A percentile compares a stretch with the other conserved stretches of the same genome.
phyloP scores from a whole-genome alignment of 2,888 invertebrate species.

The Hipparchia sbordonii region DNA sequence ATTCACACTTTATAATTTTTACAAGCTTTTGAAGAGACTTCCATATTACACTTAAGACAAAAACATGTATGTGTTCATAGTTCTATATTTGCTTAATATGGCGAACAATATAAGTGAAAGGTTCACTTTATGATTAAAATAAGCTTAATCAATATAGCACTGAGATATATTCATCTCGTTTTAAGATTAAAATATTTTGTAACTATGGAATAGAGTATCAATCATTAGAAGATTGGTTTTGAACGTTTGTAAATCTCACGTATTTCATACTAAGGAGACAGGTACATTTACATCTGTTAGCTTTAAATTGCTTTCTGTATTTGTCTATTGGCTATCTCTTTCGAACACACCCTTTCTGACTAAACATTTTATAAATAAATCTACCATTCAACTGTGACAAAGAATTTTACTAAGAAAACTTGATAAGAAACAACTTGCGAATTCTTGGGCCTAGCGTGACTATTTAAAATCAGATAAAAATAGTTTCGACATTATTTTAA shows the following conservation, averaged over 20 bases:
- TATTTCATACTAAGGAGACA: conserved; percentile 49
- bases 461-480: conserved; percentile 17
- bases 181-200: conserved; percentile 52
- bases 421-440: neutral
- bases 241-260: conserved; percentile 60
- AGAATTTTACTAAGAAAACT: conserved; percentile 14
- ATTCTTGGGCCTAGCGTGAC: conserved; percentile 4
- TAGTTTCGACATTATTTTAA: conserved; percentile 1
- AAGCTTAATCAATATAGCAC: conserved; percentile 71
- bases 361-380: neutral
- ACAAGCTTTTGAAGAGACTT: neutral
- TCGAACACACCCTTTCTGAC: neutral
- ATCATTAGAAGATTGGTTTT: conserved; percentile 63
- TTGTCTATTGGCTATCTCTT: neutral
- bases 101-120: conserved; percentile 72
- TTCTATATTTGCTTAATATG: conserved; percentile 30
- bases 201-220: conserved; percentile 60
- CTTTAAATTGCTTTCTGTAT: neutral
- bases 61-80: neutral
- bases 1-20: neutral
- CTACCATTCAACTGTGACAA: conserved; percentile 1
- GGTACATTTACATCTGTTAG: neutral
- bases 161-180: no score
- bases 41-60: neutral
- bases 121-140: conserved; percentile 68